Percentiles rank a stretch among this genome's conserved stretches.
Evolutionary conservation across 2,113 vertebrate species (phyloP).

Genomic region (Catharus bicknelli): DNA sequence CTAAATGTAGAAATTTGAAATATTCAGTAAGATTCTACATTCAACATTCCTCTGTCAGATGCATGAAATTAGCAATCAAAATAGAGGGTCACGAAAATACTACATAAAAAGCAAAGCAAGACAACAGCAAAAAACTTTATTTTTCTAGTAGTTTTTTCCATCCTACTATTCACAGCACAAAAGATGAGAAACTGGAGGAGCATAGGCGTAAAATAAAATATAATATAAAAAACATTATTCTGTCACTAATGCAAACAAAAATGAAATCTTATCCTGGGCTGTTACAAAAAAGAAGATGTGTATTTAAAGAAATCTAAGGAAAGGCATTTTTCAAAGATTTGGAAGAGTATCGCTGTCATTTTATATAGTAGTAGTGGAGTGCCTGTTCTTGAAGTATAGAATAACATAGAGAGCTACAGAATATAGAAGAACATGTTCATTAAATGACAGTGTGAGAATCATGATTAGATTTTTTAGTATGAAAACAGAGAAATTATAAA

Average conservation of each 20-base stretch:
- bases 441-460: background rate
- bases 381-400: background rate
- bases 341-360: background rate
- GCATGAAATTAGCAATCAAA: background rate
- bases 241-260: background rate
- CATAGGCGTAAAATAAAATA: background rate
- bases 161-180: background rate
- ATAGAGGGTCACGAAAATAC: background rate
- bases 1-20: background rate
- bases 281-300: background rate
- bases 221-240: background rate
- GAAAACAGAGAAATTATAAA: background rate
- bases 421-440: background rate
- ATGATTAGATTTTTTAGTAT: background rate
- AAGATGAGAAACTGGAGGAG: background rate
- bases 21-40: background rate
- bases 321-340: background rate
- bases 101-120: background rate
- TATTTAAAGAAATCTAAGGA: background rate
- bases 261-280: background rate
- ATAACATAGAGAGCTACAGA: background rate
- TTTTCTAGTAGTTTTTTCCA: background rate
- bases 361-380: background rate
- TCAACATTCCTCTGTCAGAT: background rate
- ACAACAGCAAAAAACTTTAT: background rate